phyloP scores from a whole-genome alignment of 2,797 vertebrate genomes.

The Typhlichthys subterraneus region DNA sequence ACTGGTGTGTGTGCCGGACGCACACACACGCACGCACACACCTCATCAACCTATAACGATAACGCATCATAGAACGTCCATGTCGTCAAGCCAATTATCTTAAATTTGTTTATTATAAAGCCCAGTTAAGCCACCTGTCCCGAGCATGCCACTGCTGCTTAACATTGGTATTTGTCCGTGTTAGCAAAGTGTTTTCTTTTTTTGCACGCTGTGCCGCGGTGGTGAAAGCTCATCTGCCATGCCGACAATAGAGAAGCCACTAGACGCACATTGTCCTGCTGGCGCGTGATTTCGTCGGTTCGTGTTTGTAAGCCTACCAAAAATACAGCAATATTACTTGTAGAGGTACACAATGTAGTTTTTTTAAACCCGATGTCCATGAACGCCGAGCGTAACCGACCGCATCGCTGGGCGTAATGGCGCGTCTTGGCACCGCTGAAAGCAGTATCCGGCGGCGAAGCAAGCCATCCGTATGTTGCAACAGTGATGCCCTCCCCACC shows the following conservation, averaged over 20 bases:
- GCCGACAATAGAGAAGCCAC: conserved; percentile 73
- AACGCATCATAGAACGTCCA: no score
- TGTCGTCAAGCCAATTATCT: background rate
- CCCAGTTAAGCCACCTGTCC: conserved; percentile 4
- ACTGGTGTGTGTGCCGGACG: conserved; percentile 47
- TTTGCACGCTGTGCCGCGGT: conserved; percentile 20
- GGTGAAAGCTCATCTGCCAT: conserved; percentile 71
- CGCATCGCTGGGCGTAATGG: background rate
- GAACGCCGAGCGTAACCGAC: no score
- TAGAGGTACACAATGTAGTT: no score
- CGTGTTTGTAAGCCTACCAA: conserved; percentile 61
- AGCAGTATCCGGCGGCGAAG: conserved; percentile 34
- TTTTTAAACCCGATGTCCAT: no score
- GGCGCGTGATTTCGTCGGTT: conserved; percentile 70
- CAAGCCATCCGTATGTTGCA: conserved; percentile 48
- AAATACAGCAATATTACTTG: background rate
- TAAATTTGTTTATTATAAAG: background rate
- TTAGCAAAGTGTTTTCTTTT: conserved; percentile 54
- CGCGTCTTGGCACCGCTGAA: conserved; percentile 22
- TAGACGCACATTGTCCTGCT: conserved; percentile 73
- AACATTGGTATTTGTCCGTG: conserved; percentile 43
- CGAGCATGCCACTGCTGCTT: background rate
- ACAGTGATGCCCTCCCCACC: conserved; percentile 69
- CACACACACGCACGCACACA: conserved; percentile 1
- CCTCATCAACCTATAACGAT: no score